Base-by-base conservation (phyloP, 2,797 vertebrate species). In the Anisognathus igniventris region DNA sequence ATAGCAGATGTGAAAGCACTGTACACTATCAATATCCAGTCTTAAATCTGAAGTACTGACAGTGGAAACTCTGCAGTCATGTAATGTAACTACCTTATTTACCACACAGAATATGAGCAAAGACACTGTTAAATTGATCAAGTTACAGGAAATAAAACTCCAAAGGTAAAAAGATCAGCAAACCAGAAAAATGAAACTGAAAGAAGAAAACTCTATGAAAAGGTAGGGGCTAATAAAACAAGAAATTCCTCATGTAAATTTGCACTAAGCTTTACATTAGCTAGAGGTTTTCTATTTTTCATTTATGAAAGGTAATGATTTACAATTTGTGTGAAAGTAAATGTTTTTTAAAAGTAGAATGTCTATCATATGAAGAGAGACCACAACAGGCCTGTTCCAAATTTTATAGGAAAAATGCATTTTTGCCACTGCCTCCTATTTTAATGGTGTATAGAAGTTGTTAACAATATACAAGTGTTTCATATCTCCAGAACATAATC, bases 401-500 rank as follows among this genome's bases (percentile, higher is more conserved):
- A 91, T 82, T 91, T 92, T 60, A 56, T 37, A 51, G 62, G 72
- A 88, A 95, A 91, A 96, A 67, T 80, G 57, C 15, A 30, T 77
- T 95, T 75, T 61, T 96, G 70, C 80, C 86, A 80, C 42, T 79
- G 53, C 57, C 77, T 87, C 57, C 20, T 88, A 91, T 93, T 96
- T 88, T 89, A 42, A 72, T 61, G 74, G 87, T 78, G 44, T 75
- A 91, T 56, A 60, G 25, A 93, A 65, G 62, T 57, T 86, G 12
- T 86, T 92, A 95, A 68, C 66, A 87, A 92, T 68, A 62, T 70
- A 67, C 92, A 96, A 91, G 50, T 77, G 76, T 89, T 96, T 96
- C 95, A 83, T 84, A 93, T 70, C 58, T 95, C 86, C 50, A 68
- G 75, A 95, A 89, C 90, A 97, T 95, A 97, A 94, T 85, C 86